These are phyloP conservation scores for Hydraecia micacea DNA, from an alignment of 2,888 invertebrate species.

Conservation along the genomic window DNA sequence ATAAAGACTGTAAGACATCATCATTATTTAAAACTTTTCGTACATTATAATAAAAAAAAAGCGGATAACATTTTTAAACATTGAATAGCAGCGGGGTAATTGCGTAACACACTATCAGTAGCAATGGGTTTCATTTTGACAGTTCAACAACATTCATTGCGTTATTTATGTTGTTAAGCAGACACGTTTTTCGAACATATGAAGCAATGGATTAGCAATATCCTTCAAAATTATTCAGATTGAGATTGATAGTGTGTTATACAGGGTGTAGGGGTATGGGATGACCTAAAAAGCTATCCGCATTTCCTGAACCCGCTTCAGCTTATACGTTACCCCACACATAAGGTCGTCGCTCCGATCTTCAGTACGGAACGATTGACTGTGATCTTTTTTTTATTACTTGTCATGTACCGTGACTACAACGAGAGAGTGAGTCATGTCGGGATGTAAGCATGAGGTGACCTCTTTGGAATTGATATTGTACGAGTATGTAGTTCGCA, in stretches of 20 bases:
- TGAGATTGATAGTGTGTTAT: too few species aligned
- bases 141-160: too few species aligned
- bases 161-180: too few species aligned
- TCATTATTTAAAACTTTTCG: background rate
- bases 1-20: background rate
- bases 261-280: too few species aligned
- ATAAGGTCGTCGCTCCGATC: constrained; percentile 88
- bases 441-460: constrained; percentile 62
- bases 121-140: too few species aligned
- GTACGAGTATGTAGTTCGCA: constrained; percentile 39
- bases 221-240: too few species aligned
- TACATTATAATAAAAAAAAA: background rate
- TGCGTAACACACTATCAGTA: too few species aligned
- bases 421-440: constrained; percentile 66
- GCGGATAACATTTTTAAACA: too few species aligned
- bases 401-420: constrained; percentile 71
- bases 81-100: too few species aligned
- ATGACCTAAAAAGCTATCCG: too few species aligned
- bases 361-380: constrained; percentile 85
- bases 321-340: constrained; percentile 63
- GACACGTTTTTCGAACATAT: too few species aligned
- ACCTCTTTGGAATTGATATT: constrained; percentile 65
- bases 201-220: too few species aligned
- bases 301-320: constrained; percentile 57
- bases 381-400: constrained; percentile 85